Evolutionary conservation across 2,888 invertebrate genomes (phyloP).

Genomic region (Thecophora atra): DNA sequence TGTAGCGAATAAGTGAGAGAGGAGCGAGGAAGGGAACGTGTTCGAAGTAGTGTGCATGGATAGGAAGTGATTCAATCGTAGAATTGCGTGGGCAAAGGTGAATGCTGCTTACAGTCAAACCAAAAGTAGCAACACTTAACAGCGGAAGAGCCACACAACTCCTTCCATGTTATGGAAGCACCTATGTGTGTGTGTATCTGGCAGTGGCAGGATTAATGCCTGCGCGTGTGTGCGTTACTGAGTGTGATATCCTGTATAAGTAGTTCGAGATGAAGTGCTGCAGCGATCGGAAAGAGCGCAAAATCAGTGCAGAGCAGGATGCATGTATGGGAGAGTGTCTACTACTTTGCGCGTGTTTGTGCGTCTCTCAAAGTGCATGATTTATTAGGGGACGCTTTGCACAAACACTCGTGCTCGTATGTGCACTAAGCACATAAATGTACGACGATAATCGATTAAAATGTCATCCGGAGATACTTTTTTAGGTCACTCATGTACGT

Average conservation of each 20-base stretch:
- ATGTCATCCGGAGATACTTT: not conserved
- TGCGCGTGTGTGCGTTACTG: constrained; percentile 2
- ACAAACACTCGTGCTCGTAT: not conserved
- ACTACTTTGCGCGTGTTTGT: no score
- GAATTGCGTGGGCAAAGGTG: not conserved
- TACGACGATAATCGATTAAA: not conserved
- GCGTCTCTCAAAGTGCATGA: not conserved
- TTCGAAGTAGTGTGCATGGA: no score
- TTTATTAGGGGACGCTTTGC: constrained; percentile 5
- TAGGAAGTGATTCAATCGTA: no score
- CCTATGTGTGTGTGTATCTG: not conserved
- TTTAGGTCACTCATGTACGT: not conserved
- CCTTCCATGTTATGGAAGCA: not conserved
- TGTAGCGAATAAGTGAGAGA: no score
- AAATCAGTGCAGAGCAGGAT: constrained; percentile 3
- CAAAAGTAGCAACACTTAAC: constrained; percentile 29
- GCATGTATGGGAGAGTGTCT: not conserved
- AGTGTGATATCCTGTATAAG: constrained; percentile 16
- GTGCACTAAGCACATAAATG: not conserved
- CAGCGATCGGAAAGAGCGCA: constrained; percentile 2
- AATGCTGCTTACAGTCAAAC: constrained; percentile 13
- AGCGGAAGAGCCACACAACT: constrained; percentile 13
- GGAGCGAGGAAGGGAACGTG: no score
- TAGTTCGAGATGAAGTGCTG: not conserved
- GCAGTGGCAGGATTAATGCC: not conserved